A percentile compares a stretch with the other conserved stretches of the same genome.
Evolutionary conservation across 2,797 vertebrate genomes (phyloP).

Genomic region (Steatocranus sp.): DNA sequence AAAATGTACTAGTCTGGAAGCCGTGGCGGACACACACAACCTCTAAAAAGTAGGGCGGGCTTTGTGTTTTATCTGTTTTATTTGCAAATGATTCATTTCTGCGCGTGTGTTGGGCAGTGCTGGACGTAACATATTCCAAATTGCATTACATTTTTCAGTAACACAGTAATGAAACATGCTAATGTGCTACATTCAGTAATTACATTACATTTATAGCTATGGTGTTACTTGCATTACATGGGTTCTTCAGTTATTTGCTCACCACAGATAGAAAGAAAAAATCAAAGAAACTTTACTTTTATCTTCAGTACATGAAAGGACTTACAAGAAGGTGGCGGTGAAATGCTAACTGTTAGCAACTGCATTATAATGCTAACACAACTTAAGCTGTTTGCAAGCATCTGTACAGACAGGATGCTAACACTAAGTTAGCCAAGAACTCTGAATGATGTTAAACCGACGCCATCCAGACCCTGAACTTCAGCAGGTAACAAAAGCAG

Average conservation of each 20-base stretch:
- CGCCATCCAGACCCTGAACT: background rate
- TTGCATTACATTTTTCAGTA: background rate
- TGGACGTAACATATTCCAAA: background rate
- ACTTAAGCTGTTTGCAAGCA: background rate
- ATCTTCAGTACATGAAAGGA: background rate
- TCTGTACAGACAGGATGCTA: background rate
- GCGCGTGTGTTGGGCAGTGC: background rate
- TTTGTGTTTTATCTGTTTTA: background rate
- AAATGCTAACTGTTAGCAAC: background rate
- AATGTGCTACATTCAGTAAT: background rate
- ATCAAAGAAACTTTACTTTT: background rate
- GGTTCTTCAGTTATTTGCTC: background rate
- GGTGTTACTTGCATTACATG: background rate
- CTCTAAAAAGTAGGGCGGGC: background rate
- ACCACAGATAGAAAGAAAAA: background rate
- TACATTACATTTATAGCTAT: fast-evolving
- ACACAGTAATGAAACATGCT: background rate
- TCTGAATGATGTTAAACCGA: background rate
- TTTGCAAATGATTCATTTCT: background rate
- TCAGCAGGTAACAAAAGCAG: background rate
- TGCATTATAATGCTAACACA: background rate
- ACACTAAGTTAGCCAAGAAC: background rate
- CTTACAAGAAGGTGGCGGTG: background rate
- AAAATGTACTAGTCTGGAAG: background rate
- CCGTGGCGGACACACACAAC: background rate